Conservation (phyloP, 2,888 invertebrate species). For the Limnephilus marmoratus region DNA sequence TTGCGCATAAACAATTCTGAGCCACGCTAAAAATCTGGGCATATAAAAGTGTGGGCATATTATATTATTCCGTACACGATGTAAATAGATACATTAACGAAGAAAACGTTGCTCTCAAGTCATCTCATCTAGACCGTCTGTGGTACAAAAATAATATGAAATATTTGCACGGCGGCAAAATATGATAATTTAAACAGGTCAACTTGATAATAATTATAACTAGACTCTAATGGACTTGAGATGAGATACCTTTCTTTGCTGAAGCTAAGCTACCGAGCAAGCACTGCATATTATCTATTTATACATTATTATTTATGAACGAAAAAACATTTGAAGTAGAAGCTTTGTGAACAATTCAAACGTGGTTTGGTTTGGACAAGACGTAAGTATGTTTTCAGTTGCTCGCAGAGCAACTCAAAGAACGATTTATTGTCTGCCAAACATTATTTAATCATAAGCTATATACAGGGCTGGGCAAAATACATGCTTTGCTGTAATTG, state of each 20-base stretch:
- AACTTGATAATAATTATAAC: background rate
- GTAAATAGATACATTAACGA: background rate
- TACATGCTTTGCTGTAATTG: too few relatives aligned
- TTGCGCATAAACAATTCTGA: background rate
- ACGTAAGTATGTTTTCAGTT: too few relatives aligned
- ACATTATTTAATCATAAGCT: too few relatives aligned
- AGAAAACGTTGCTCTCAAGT: background rate
- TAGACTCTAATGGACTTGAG: background rate
- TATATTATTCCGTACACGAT: background rate
- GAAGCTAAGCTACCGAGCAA: background rate
- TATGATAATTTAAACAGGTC: constrained; percentile 8
- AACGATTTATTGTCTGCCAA: too few relatives aligned
- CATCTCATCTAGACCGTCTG: background rate
- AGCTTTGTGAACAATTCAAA: background rate
- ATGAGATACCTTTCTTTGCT: background rate
- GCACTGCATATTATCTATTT: background rate
- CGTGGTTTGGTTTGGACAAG: background rate
- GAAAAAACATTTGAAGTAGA: background rate
- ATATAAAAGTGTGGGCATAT: background rate
- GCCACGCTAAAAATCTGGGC: background rate
- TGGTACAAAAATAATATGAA: constrained; percentile 26
- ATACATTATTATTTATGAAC: too few relatives aligned
- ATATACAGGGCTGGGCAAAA: too few relatives aligned
- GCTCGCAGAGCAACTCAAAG: too few relatives aligned
- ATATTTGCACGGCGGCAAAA: background rate